Conservation (phyloP, 2,797 vertebrate genomes). For the Danionella dracula region DNA sequence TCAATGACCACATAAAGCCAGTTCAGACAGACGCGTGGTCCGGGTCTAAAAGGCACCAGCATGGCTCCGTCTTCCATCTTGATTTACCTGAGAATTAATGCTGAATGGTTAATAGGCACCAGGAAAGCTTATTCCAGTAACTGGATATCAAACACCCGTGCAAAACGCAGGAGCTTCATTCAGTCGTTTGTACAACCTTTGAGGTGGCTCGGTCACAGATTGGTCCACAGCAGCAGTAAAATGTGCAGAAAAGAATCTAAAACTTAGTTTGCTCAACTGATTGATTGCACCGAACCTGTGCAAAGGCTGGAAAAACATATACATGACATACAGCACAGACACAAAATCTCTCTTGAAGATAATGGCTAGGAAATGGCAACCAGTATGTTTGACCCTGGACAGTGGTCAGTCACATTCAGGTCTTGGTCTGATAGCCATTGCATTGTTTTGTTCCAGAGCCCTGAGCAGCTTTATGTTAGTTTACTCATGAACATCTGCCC, state of each 20-base stretch:
- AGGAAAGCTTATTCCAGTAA: slow-evolving; percentile 26
- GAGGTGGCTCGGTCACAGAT: neutral
- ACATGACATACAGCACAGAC: slow-evolving; percentile 14
- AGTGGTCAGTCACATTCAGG: slow-evolving; percentile 7
- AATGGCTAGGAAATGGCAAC: slow-evolving; percentile 8
- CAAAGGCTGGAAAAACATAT: slow-evolving; percentile 22
- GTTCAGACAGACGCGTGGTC: too few species aligned
- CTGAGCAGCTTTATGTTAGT: slow-evolving; percentile 47
- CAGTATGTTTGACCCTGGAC: neutral
- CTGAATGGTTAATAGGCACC: slow-evolving; percentile 29
- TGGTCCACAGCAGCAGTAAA: neutral
- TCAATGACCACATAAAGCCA: slow-evolving; percentile 11
- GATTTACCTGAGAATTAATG: slow-evolving; percentile 31
- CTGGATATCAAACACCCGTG: neutral
- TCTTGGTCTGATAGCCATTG: slow-evolving; percentile 1
- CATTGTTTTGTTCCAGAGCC: slow-evolving; percentile 30
- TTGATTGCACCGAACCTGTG: slow-evolving; percentile 24
- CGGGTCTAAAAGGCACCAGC: slow-evolving; percentile 47
- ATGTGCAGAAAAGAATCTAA: neutral
- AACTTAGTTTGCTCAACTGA: too few species aligned
- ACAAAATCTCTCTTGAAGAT: neutral
- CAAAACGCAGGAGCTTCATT: neutral
- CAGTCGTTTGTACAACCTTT: neutral
- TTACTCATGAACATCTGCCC: slow-evolving; percentile 41
- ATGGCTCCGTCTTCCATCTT: slow-evolving; percentile 11